Percentiles rank a stretch among this genome's conserved stretches.
These are phyloP conservation scores for Napeogenes inachia DNA, from an alignment of 2,888 invertebrate genomes.

Conservation along the genomic window DNA sequence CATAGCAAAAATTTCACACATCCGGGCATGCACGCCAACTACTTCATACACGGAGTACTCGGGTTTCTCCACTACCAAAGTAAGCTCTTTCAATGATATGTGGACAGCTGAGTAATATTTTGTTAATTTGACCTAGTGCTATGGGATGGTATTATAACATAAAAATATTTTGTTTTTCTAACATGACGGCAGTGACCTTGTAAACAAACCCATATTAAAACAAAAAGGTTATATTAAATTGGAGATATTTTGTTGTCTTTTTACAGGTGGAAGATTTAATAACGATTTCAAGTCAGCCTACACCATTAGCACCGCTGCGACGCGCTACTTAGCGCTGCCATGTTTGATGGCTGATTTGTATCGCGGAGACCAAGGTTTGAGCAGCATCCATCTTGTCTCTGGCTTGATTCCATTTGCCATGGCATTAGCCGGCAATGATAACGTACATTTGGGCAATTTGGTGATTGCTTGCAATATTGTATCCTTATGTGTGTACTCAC, in stretches of 20 bases:
- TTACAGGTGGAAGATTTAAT: slow-evolving; percentile 49
- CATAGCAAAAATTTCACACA: slow-evolving; percentile 46
- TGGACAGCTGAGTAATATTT: background rate
- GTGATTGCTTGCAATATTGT: slow-evolving; percentile 54
- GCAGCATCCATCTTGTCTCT: slow-evolving; percentile 50
- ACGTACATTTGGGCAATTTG: slow-evolving; percentile 47
- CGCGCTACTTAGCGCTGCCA: slow-evolving; percentile 55
- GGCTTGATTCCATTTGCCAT: slow-evolving; percentile 58
- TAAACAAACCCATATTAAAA: no score
- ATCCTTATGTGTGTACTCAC: slow-evolving; percentile 49
- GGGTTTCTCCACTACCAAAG: slow-evolving; percentile 60
- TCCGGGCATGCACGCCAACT: slow-evolving; percentile 65
- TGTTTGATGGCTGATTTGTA: slow-evolving; percentile 62
- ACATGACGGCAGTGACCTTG: no score
- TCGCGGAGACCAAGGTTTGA: slow-evolving; percentile 39
- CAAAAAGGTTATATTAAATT: background rate
- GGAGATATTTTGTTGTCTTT: slow-evolving; percentile 10
- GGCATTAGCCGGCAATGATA: slow-evolving; percentile 49
- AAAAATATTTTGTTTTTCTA: no score
- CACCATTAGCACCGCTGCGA: slow-evolving; percentile 47
- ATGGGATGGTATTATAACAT: no score
- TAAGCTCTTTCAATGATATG: slow-evolving; percentile 23
- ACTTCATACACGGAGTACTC: slow-evolving; percentile 58
- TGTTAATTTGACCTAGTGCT: background rate
- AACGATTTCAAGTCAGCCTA: slow-evolving; percentile 51